Evolutionary conservation across 2,888 invertebrate genomes (phyloP), one percentile per base, ranked within the genome.

Genomic region (Lordiphosa andalusiaca): DNA sequence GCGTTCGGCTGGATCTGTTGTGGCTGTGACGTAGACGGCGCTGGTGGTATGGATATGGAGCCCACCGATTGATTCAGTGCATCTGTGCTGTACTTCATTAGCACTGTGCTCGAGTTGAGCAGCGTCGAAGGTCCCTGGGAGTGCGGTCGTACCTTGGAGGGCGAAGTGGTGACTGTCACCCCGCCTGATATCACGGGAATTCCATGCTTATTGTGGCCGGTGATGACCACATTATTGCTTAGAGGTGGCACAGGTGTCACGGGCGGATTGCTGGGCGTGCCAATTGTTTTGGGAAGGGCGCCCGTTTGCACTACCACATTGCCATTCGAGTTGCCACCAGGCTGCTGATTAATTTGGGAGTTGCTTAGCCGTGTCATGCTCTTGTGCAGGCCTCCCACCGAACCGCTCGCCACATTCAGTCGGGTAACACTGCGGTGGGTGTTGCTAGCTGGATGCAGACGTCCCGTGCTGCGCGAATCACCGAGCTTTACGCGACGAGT

Each of bases 321-420:
- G 9, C 88, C 83, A 53, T 86, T 89, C 51, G 88, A 88, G 37
- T 59, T 86, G 51, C 91, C 90, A n/a, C 75, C 81, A 1, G 83
- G 78, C 51, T 91, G 91, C 56, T 91, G 91, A 85, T 94, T 94
- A 73, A 94, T 94, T 87, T 95, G 94, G 38, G 94, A 94, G 10
- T 94, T 94, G 62, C 94, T 94, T 61, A 95, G 88, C 37, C 95
- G 91, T 6, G 95, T 95, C 95, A 95, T 95, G 86, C 95, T 95
- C 87, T 95, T 95, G 87, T 95, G 95, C 4, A 95, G 90, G 0
- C 95, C 95, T 6, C 94, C 94, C 10, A 94, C 93, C 0, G 94
- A 94, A 12, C 94, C 94, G 36, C 93, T 93, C 55, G 93, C 93
- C 55, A 94, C 92, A 88, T 95, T 95, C 13, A 95, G 91, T 40